phyloP scores from a whole-genome alignment of 2,113 vertebrate genomes.

The Fregetta grallaria region DNA sequence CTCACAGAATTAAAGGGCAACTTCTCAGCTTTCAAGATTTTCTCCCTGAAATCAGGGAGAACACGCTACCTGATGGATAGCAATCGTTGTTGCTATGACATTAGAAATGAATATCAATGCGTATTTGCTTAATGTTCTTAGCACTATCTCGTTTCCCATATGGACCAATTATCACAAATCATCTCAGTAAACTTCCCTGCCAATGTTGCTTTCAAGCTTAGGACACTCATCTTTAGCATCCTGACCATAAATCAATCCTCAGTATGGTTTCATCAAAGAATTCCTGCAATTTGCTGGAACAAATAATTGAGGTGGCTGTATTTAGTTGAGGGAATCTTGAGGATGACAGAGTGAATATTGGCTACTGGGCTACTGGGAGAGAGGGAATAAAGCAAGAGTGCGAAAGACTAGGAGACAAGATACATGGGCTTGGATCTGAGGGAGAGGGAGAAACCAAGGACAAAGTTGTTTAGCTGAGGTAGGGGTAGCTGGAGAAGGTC shows the following conservation, averaged over 20 bases:
- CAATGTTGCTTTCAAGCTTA: background rate
- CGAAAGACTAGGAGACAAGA: background rate
- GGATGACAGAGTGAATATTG: background rate
- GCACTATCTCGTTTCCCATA: background rate
- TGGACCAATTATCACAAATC: background rate
- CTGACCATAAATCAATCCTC: background rate
- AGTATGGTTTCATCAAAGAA: background rate
- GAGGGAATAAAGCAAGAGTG: background rate
- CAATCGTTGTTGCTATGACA: background rate
- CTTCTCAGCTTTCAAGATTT: background rate
- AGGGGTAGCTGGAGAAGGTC: background rate
- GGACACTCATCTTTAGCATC: background rate
- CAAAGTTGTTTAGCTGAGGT: background rate
- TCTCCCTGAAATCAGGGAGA: background rate
- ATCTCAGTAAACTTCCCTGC: background rate
- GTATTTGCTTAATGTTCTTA: background rate
- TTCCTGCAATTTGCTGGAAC: background rate
- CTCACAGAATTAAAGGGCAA: background rate
- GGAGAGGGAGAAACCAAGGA: background rate
- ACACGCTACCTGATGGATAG: background rate
- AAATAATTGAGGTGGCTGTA: background rate
- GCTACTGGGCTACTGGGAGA: background rate
- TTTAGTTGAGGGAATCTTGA: background rate
- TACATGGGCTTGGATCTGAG: background rate
- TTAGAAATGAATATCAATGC: background rate